Percentiles rank a stretch among this genome's conserved stretches.
Conservation (phyloP, 1,140 invertebrate genomes). For the Drosophila littoralis region DNA sequence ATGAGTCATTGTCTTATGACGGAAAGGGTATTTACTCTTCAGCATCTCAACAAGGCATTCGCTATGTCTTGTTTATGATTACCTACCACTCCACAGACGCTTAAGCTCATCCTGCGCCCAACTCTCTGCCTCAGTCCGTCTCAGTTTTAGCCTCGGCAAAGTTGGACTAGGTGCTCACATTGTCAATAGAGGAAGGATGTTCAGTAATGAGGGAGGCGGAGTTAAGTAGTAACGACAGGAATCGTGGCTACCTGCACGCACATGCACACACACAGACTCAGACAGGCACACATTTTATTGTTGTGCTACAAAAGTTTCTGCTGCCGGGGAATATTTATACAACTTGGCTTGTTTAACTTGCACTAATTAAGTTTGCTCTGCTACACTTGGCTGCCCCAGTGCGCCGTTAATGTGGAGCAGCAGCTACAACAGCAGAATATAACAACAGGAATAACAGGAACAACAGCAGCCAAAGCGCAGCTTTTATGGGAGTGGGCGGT, state of each 20-base stretch:
- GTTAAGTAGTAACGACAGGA: background rate
- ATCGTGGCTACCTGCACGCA: constrained; percentile 14
- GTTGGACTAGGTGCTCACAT: constrained; percentile 44
- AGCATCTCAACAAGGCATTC: background rate
- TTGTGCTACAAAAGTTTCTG: constrained; percentile 70
- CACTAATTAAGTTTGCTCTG: constrained; percentile 78
- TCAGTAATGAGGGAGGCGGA: background rate
- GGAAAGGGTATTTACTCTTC: constrained; percentile 2
- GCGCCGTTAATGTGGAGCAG: constrained; percentile 44
- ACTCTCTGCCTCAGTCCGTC: constrained; percentile 1
- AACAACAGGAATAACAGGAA: constrained; percentile 16
- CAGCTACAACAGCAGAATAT: constrained; percentile 20
- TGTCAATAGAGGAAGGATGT: constrained; percentile 52
- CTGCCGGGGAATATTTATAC: constrained; percentile 75
- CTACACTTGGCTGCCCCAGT: constrained; percentile 68
- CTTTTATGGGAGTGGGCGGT: background rate
- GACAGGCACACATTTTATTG: constrained; percentile 56
- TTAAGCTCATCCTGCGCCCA: background rate
- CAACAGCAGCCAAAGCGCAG: constrained; percentile 5
- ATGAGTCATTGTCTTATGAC: background rate
- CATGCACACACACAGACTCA: constrained; percentile 9
- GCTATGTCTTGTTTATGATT: constrained; percentile 30
- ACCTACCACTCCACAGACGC: constrained; percentile 21
- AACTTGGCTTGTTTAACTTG: constrained; percentile 78
- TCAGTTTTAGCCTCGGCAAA: constrained; percentile 8